Evolutionary conservation across 2,888 invertebrate species (phyloP), one percentile per base, ranked within the genome.

Genomic region (Hipparchia semele): DNA sequence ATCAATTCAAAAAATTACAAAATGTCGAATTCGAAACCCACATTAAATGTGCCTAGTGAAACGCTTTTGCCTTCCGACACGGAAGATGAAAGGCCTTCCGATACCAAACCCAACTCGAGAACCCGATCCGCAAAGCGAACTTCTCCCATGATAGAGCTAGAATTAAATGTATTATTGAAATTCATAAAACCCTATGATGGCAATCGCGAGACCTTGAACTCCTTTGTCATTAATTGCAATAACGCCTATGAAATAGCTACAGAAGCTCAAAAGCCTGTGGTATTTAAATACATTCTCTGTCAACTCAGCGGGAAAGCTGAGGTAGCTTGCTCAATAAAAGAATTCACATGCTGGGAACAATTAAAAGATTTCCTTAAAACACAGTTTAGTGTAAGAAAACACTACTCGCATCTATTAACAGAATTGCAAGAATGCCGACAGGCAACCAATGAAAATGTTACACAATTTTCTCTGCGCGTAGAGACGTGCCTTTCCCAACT

Each of bases 401-500:
- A 80, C 33, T 80, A 79, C 51, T 66, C 80, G 2, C 80, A 81
- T 62, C 68, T 83, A 0, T 59, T 80, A 2, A 75, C 76, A 0
- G 80, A 82, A 0, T 60, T 83, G 0, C 80, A 74, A n/a, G 68
- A 74, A 23, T 13, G 61, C 54, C 78, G 70, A 59, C 81, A 81
- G 58, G 2, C 3, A 6, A 6, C 56, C 0, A 70, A 65, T 3
- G 81, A 83, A 68, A 70, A 66, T 0, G 80, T 82, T 0, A 78
- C 70, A 46, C 79, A 79, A 33, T 83, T 69, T 69, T 45, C 82
- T 0, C 49, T 82, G 2, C 51, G 76, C 6, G 45, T 81, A 0
- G 81, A 82, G 70, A 79, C 81, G 0, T 79, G 68, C 10, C 59
- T 81, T 0, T 80, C 80, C 3, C 74, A 81, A 75, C 45, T 83